Evolutionary conservation across 2,888 invertebrate species (phyloP).

Genomic region (Spilarctia lutea): DNA sequence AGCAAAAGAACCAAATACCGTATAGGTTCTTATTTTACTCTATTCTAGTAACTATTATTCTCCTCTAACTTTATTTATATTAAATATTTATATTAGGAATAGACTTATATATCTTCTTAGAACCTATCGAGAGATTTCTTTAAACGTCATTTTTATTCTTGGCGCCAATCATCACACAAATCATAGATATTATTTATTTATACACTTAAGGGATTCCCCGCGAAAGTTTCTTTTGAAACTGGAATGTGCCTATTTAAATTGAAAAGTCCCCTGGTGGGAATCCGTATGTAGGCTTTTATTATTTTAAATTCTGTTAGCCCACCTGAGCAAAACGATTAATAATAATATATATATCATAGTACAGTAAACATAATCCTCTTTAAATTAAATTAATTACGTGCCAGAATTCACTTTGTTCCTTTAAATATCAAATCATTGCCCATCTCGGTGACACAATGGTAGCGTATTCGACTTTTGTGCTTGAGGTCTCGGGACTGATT

Average conservation of each 20-base stretch:
- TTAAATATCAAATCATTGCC: slow-evolving; percentile 19
- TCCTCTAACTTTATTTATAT: too few species aligned
- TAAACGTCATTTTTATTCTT: not conserved
- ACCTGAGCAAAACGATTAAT: not conserved
- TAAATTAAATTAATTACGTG: slow-evolving; percentile 46
- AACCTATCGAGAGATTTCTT: not conserved
- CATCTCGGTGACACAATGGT: too few species aligned
- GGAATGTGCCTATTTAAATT: not conserved
- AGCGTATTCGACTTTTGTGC: too few species aligned
- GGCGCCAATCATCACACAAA: not conserved
- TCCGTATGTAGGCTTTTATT: not conserved
- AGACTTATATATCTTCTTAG: not conserved
- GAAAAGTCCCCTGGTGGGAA: not conserved
- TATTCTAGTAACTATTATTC: not conserved
- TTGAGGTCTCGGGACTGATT: too few species aligned
- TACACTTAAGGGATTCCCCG: not conserved
- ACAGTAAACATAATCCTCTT: slow-evolving; percentile 37
- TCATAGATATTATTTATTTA: too few species aligned
- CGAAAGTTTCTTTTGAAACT: not conserved
- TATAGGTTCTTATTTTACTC: not conserved
- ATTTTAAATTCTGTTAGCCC: not conserved
- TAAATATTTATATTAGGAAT: too few species aligned
- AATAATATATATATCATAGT: not conserved
- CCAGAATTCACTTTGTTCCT: slow-evolving; percentile 44
- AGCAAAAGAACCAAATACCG: not conserved